These are phyloP conservation scores for Drosophila lacertosa DNA, from an alignment of 1,140 invertebrate species.

Conservation along the genomic window DNA sequence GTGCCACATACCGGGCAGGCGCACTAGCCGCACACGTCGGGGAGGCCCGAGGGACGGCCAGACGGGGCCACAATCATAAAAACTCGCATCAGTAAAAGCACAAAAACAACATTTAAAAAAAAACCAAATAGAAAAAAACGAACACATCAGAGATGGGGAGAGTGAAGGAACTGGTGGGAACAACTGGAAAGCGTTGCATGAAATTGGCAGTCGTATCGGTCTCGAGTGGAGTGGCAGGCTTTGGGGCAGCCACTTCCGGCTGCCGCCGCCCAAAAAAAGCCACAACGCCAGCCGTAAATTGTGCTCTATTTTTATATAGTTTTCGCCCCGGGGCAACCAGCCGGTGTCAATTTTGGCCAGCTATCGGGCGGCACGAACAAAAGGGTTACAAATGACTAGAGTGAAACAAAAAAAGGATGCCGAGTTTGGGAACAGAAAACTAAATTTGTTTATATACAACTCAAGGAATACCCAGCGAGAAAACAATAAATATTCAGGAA, in stretches of 20 bases:
- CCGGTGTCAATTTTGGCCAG: conserved; percentile 63
- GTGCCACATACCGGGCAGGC: conserved; percentile 48
- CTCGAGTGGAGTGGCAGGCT: conserved; percentile 1
- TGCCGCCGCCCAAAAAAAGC: conserved; percentile 21
- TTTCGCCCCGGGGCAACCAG: conserved; percentile 52
- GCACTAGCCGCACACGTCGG: conserved; percentile 49
- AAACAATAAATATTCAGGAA: neutral
- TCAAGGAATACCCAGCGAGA: neutral
- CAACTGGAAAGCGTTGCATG: conserved; percentile 56
- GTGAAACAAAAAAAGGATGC: conserved; percentile 9
- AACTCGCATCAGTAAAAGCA: conserved; percentile 6
- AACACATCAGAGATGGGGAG: no score
- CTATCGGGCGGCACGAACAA: conserved; percentile 1
- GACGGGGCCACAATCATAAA: conserved; percentile 4
- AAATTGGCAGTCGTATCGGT: conserved; percentile 64
- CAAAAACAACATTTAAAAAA: neutral
- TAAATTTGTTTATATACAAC: neutral
- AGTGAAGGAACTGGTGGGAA: no score
- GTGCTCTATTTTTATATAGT: conserved; percentile 72
- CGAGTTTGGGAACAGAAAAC: neutral
- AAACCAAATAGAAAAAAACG: conserved; percentile 1
- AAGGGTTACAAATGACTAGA: conserved; percentile 5
- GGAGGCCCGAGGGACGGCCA: neutral
- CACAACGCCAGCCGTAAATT: conserved; percentile 56
- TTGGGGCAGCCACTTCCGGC: conserved; percentile 24